Percentiles rank a stretch among this genome's conserved stretches.
phyloP scores from a whole-genome alignment of 2,797 vertebrate genomes.

The Intellagama lesueurii region DNA sequence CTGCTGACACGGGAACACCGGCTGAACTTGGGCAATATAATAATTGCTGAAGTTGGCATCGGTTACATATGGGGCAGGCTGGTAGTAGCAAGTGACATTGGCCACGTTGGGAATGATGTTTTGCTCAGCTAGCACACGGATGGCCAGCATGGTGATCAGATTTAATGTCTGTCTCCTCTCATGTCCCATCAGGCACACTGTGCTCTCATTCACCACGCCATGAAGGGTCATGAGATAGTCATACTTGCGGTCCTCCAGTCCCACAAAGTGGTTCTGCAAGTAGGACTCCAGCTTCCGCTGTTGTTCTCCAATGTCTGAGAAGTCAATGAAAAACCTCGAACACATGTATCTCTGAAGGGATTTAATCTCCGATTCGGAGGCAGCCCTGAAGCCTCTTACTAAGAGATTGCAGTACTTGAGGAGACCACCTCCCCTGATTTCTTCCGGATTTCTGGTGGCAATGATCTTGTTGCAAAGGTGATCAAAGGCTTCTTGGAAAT shows the following conservation, averaged over 20 bases:
- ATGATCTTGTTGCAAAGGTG: slow-evolving; percentile 96
- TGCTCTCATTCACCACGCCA: slow-evolving; percentile 97
- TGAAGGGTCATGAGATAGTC: slow-evolving; percentile 99
- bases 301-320: slow-evolving; percentile 96
- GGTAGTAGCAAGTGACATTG: slow-evolving; percentile 99
- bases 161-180: slow-evolving; percentile 97
- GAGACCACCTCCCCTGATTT: slow-evolving; percentile 96
- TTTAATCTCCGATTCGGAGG: slow-evolving; percentile 95
- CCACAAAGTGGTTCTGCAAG: slow-evolving; percentile 99
- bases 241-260: slow-evolving; percentile 98
- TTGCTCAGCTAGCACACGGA: slow-evolving; percentile 95
- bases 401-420: slow-evolving; percentile 99
- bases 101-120: slow-evolving; percentile 98
- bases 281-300: slow-evolving; percentile 98
- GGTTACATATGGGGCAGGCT: slow-evolving; percentile 96
- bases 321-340: slow-evolving; percentile 99
- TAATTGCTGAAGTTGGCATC: slow-evolving; percentile 99
- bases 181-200: slow-evolving; percentile 99
- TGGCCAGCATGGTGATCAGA: slow-evolving; percentile 97
- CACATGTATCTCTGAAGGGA: slow-evolving; percentile 99
- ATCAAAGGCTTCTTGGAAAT: slow-evolving; percentile 93
- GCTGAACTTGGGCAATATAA: slow-evolving; percentile 98
- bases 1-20: slow-evolving; percentile 95
- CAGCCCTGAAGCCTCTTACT: slow-evolving; percentile 93
- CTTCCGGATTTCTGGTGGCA: slow-evolving; percentile 96